phyloP scores from a whole-genome alignment of 2,113 vertebrate genomes.

The Telmatochromis brichardi region DNA sequence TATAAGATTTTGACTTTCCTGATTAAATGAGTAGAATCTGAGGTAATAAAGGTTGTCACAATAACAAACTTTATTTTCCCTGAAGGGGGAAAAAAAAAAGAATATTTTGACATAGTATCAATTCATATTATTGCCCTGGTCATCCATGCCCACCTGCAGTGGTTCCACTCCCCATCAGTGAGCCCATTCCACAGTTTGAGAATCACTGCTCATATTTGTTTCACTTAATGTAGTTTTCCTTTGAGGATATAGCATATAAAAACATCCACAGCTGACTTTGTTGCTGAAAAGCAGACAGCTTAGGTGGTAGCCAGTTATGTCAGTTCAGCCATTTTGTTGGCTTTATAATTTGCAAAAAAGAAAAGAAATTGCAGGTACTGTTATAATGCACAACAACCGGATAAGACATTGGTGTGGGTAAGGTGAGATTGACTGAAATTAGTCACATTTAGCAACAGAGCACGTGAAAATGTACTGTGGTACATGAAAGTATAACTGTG shows the following conservation, averaged over 20 bases:
- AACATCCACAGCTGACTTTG: neutral
- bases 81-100: neutral
- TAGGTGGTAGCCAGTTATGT: neutral
- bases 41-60: neutral
- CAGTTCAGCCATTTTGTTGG: neutral
- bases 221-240: neutral
- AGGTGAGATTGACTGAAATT: neutral
- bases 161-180: neutral
- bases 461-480: neutral
- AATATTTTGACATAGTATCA: neutral
- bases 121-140: neutral
- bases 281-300: neutral
- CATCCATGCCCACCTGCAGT: neutral
- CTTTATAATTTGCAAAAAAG: neutral
- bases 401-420: neutral
- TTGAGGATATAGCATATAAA: neutral
- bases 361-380: neutral
- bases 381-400: neutral
- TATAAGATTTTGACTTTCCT: neutral
- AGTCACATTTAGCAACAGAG: neutral
- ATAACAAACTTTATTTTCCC: neutral
- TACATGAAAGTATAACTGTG: neutral
- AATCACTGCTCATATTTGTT: neutral
- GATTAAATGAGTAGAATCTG: neutral
- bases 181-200: neutral